Base-by-base conservation (phyloP, 2,113 vertebrate species). In the Pedionomus torquatus region DNA sequence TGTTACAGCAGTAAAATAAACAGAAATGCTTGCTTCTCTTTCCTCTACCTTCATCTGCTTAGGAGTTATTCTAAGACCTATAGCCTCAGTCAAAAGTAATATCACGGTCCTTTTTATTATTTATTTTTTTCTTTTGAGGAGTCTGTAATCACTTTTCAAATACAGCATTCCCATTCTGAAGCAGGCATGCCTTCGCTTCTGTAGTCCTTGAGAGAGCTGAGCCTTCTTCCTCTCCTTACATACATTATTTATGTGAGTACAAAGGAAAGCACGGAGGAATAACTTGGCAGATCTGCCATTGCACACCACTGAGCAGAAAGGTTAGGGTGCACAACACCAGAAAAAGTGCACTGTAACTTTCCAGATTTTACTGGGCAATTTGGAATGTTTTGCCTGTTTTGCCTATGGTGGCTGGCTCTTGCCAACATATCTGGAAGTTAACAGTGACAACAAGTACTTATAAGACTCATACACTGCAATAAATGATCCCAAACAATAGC, bases 1-100 rank as follows among this genome's bases (percentile, higher is more conserved):
- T 31, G 63, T 84, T 95, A 94, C 92, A 75, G 35, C 17, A 78
- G 15, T 7, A 83, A 92, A 90, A 91, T 78, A 81, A 89, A 70
- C 41, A 93, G 80, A 92, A 65, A 58, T 54, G 4, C 7, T 63
- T 79, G 17, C 25, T 85, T 83, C 46, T 81, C 44, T 81, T 90
- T 76, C 9, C 41, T 68, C 30, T 81, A 7, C 37, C 17, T 79
- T 86, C 66, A 44, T 49, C 79, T 69, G 12, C 79, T 82, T 76
- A 52, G 7, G 39, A 82, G 17, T 54, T 85, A 63, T 69, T 70
- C 31, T 63, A 66, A 74, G 55, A 43, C 20, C 26, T 35, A 60
- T 26, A 69, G 33, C 20, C 30, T 87, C 89, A 89, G 39, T 74
- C 25, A 81, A 83, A 94, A 78, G 20, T 63, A 66, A 5, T 94